Evolutionary conservation across 2,797 vertebrate genomes (phyloP), one percentile per base, ranked within the genome.

Genomic region (Chelon auratus): DNA sequence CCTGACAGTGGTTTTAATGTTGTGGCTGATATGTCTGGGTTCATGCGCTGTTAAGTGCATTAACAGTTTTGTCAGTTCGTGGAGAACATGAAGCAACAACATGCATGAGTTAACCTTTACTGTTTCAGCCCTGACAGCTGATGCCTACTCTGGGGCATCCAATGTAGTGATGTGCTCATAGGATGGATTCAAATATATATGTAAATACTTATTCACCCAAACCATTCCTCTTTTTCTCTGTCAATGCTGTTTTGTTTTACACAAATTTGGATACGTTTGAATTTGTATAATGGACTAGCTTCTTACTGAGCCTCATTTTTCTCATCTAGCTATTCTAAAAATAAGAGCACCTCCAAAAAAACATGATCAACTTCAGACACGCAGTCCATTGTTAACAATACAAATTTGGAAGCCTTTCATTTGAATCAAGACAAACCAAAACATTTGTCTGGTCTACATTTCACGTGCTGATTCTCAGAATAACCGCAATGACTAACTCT

Each of bases 401-500:
- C 40, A 43, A 15, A 5, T 14, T 14, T 43, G 12, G 12, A 43
- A 14, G 5, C 5, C 4, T 6, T 4, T 40, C 6, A 40, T 40
- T 11, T 13, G 39, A 40, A 11, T 40, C 39, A 40, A 40, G 10
- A 40, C 39, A 40, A 40, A 40, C 39, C 12, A 43, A 5, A 15
- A 43, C 24, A 43, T 58, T 51, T 64, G 18, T 36, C 43, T 26
- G 2, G 37, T 53, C 33, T 51, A 2, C 36, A 56, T 39, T 40
- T 54, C 20, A 56, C 26, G 30, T 30, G 42, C 14, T 12, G 0
- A 51, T 33, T 18, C 9, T 50, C 59, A 47, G 75, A 39, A 60
- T 54, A 33, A 69, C 58, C 60, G 59, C n/a, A 20, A 50, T n/a
- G 68, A 66, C 62, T 45, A 72, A 62, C 69, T 43, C 68, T 17